Base-by-base conservation (phyloP, 2,888 invertebrate genomes). In the Aphidoletes aphidimyza region DNA sequence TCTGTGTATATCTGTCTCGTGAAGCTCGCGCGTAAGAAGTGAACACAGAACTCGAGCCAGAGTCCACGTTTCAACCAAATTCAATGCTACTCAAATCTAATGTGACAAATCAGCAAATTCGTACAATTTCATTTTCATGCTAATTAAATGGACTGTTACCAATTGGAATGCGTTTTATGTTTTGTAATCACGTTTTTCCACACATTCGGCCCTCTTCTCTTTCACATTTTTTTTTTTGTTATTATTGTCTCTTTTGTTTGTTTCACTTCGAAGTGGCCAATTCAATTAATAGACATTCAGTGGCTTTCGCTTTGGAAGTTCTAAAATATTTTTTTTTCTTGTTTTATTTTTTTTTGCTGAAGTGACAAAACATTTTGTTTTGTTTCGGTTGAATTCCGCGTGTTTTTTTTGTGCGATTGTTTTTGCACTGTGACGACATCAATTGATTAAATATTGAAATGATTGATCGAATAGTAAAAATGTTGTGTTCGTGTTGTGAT, bases 371-470 rank as follows among this genome's bases (percentile, higher is more conserved):
- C 22, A 54, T 22, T 54, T 54, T 54, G 54, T 22, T 17, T 47
- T 47, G 17, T 54, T 54, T 54, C 54, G 22, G n/a, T 22, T 54
- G 54, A 54, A n/a, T 54, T 54, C 22, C 22, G 54, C n/a, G 9
- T 22, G 22, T 3, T 54, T n/a, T 22, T 54, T 54, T 47, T 14
- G n/a, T n/a, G n/a, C n/a, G n/a, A n/a, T n/a, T n/a, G n/a, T 47
- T 39, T 39, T 39, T 39, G 39, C 39, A 39, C 39, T 17, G n/a
- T 19, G 19, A 9, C 17, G 47, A 47, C 9, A 47, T 47, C 54
- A 54, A 54, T 54, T 54, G 54, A 54, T 22, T 22, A n/a, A n/a
- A 54, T 54, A 54, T 54, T 54, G 54, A 54, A 54, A 22, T 54
- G 54, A 54, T 54, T 54, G 54, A 54, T 54, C 22, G 22, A n/a